These are phyloP conservation scores for Harmothoe impar DNA, from an alignment of 2,888 invertebrate species.

Conservation along the genomic window DNA sequence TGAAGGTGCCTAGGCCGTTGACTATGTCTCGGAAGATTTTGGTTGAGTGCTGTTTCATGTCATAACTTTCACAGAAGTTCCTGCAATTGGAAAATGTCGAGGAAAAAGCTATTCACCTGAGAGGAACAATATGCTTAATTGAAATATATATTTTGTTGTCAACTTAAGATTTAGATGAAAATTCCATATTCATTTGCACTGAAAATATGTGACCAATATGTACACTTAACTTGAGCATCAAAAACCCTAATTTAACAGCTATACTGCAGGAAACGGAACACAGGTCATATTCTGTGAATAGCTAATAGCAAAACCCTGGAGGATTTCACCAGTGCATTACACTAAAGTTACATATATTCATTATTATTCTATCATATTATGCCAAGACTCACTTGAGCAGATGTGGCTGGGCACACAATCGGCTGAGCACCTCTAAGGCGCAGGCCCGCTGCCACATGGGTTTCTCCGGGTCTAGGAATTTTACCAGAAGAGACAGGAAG, in stretches of 20 bases:
- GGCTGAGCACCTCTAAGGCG: constrained; percentile 97
- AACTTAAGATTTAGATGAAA: not conserved
- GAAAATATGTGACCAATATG: no score
- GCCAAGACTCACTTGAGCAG: constrained; percentile 86
- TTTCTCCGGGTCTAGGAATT: constrained; percentile 98
- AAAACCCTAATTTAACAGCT: no score
- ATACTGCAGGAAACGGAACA: no score
- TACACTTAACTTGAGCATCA: no score
- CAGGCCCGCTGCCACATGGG: constrained; percentile 97
- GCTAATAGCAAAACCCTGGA: no score
- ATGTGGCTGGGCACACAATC: constrained; percentile 94
- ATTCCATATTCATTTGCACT: no score
- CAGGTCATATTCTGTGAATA: no score
- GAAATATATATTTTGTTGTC: constrained; percentile 8
- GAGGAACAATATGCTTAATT: no score
- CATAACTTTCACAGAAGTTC: constrained; percentile 97
- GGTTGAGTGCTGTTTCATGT: constrained; percentile 90
- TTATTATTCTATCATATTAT: no score
- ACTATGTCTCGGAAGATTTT: constrained; percentile 94
- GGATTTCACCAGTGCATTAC: no score
- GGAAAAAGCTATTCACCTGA: not conserved
- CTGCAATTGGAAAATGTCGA: constrained; percentile 73
- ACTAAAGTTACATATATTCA: no score
- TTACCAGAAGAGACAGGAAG: constrained; percentile 96
- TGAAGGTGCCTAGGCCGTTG: constrained; percentile 90